Evolutionary conservation across 2,888 invertebrate genomes (phyloP).

Genomic region (Amphipoea lucens): DNA sequence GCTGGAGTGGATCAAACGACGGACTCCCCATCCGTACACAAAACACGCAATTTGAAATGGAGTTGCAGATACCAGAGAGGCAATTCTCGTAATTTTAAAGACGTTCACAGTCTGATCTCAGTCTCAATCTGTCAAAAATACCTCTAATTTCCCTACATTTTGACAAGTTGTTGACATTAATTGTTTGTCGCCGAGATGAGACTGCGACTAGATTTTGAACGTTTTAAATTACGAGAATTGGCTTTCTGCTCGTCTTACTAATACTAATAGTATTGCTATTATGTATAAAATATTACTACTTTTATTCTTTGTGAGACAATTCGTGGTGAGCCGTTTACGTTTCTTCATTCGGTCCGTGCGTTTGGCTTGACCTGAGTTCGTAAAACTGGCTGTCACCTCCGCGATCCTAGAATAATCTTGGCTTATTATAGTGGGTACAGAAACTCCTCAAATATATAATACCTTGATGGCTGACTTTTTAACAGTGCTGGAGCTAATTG

Average conservation of each 20-base stretch:
- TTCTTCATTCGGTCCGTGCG: neutral
- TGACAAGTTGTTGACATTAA: no score
- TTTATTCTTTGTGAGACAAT: neutral
- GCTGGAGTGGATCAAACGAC: neutral
- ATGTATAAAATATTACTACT: neutral
- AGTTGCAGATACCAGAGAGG: no score
- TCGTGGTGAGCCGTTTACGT: no score
- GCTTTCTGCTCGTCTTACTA: neutral
- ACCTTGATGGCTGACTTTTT: neutral
- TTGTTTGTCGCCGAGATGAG: no score
- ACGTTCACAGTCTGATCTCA: no score
- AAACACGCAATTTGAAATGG: no score
- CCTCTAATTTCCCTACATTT: no score
- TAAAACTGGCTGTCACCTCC: neutral
- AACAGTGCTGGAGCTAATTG: neutral
- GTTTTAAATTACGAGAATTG: no score
- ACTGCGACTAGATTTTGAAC: no score
- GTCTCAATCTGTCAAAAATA: no score
- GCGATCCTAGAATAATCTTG: neutral
- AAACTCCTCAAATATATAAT: no score
- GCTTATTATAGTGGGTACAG: neutral
- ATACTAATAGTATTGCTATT: neutral
- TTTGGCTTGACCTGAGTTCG: neutral
- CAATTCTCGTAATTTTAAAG: no score
- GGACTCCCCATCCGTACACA: neutral